These are phyloP conservation scores for Phainopepla nitens DNA, from an alignment of 2,113 vertebrate species.

Conservation along the genomic window DNA sequence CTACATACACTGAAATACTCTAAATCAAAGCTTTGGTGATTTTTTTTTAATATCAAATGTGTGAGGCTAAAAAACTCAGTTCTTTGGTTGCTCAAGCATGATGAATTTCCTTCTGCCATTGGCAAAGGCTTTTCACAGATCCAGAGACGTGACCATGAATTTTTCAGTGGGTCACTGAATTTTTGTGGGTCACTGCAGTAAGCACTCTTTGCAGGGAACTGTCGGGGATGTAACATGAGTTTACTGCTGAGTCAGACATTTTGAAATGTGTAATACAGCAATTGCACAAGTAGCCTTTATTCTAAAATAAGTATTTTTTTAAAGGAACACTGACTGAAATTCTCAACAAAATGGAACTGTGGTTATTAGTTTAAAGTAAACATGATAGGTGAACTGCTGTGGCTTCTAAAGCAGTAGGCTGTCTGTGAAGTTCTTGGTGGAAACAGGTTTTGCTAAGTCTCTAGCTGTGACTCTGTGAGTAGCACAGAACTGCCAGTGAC, in stretches of 20 bases:
- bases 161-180: no score
- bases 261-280: background rate
- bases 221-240: background rate
- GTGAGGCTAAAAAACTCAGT: background rate
- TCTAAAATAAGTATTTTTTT: background rate
- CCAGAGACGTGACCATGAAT: background rate
- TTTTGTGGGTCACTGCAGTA: background rate
- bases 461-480: background rate
- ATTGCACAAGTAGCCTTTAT: background rate
- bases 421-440: background rate
- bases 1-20: background rate
- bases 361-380: background rate
- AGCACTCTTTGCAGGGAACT: background rate
- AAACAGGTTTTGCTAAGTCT: background rate
- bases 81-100: background rate
- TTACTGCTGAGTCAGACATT: background rate
- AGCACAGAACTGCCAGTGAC: background rate
- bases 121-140: background rate
- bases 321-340: background rate
- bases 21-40: background rate
- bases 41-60: background rate
- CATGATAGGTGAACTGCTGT: background rate
- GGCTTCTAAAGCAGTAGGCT: background rate
- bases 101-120: background rate
- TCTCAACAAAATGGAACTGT: background rate